Base-by-base conservation (phyloP, 1,140 invertebrate genomes). In the Oryzaephilus surinamensis region DNA sequence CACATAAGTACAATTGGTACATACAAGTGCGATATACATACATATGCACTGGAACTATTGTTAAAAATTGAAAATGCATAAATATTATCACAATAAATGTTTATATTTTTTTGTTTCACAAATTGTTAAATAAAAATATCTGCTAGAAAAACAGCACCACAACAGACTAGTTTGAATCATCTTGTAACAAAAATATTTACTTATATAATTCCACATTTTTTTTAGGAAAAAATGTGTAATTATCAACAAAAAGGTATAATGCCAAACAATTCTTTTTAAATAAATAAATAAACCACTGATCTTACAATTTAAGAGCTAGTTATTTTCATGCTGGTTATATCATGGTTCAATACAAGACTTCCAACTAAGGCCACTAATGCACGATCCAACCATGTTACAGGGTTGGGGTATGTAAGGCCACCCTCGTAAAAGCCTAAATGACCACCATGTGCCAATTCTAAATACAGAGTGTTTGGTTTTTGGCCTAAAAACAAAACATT, bases 381-480 rank as follows among this genome's bases (percentile, higher is more conserved):
- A 29, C 85, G 74, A 65, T 94, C 89, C 27, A 94, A 60, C 91
- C 91, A 95, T 12, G 87, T 92, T 14, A 91, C 78, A 1, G 83
- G 81, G 52, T 88, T 83, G 0, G 90, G 89, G 56, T 83, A 85
- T 0, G 90, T 48, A 14, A 83, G 62, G 7, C 84, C 84, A 4
- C 86, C 85, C 64, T 94, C 90, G 59, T 92, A 92, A 61, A 90
- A 94, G 18, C 91, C 91, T 39, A 95, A 65, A 65, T 95, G 91
- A 6, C 91, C 91, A 4, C 90, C 90, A 60, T 94, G 88, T 11
- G 84, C 81, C 3, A 90, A 64, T 55, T 88, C 78, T 15, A 91
- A 67, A 49, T 84, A 89, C 35, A 86, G 66, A 2, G 73, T 66
- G 40, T 84, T 79, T 13, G 73, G 67, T 41, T 75, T 73, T 8